Percentiles rank a stretch among this genome's conserved stretches.
Conservation (phyloP, 2,113 vertebrate species). For the Micromys minutus region DNA sequence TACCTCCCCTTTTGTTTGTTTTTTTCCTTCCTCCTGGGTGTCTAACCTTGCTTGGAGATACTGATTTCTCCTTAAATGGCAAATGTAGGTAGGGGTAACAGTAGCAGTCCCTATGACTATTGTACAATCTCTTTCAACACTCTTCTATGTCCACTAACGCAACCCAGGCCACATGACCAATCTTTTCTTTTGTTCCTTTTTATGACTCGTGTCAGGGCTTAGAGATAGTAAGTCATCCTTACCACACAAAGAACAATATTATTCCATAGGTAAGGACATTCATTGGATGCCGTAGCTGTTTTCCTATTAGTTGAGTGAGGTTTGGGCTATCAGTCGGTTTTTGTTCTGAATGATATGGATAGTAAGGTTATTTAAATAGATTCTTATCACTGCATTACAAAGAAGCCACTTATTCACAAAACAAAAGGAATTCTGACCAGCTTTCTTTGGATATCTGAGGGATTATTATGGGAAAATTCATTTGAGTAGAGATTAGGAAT, state of each 20-base stretch:
- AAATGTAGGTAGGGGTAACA: not conserved
- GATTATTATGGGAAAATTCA: not conserved
- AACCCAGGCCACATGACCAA: not conserved
- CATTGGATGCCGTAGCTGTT: not conserved
- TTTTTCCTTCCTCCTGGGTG: not conserved
- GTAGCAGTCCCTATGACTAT: not conserved
- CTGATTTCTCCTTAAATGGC: slow-evolving; percentile 49
- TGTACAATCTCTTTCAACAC: slow-evolving; percentile 9
- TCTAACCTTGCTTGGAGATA: slow-evolving; percentile 48
- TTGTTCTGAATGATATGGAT: slow-evolving; percentile 5
- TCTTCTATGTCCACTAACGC: not conserved
- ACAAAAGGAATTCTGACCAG: slow-evolving; percentile 45
- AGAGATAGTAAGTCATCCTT: not conserved
- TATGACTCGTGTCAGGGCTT: not conserved
- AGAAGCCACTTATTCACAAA: slow-evolving; percentile 39
- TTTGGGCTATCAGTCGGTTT: slow-evolving; percentile 37
- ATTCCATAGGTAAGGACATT: not conserved
- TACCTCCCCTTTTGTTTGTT: not conserved
- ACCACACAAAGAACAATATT: not conserved
- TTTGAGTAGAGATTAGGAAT: not conserved
- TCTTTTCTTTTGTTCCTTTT: not conserved
- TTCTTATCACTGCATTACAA: slow-evolving; percentile 17
- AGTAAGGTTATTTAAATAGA: slow-evolving; percentile 9
- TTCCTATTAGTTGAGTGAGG: not conserved
- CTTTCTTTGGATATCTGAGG: not conserved